These are phyloP conservation scores for Nomada goodeniana DNA, from an alignment of 2,888 invertebrate genomes.

Conservation along the genomic window DNA sequence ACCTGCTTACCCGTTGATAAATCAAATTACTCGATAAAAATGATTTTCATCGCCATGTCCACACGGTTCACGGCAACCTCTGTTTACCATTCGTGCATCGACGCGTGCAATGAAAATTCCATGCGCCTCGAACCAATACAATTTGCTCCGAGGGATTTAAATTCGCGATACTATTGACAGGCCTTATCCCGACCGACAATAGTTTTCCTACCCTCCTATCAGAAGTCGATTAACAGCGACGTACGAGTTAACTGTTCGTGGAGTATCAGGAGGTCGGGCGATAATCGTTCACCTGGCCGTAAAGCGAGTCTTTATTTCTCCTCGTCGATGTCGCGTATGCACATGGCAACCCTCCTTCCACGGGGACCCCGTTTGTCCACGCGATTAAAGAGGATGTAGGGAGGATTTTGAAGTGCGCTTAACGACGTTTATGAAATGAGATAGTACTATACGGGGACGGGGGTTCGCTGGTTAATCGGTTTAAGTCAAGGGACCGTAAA, in stretches of 20 bases:
- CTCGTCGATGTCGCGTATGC: not conserved
- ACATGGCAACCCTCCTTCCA: not conserved
- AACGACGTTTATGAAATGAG: slow-evolving; percentile 68
- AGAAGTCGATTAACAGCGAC: slow-evolving; percentile 53
- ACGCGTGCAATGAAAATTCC: no score
- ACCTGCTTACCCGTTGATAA: no score
- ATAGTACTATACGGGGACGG: slow-evolving; percentile 59
- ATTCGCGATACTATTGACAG: slow-evolving; percentile 9
- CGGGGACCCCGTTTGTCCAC: slow-evolving; percentile 3
- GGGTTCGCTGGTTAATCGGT: slow-evolving; percentile 67
- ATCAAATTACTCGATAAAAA: no score
- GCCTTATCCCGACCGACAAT: not conserved
- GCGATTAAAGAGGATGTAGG: not conserved
- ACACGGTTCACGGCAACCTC: no score
- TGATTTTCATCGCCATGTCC: no score
- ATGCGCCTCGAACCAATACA: no score
- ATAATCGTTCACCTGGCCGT: slow-evolving; percentile 55
- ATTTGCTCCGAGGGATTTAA: not conserved
- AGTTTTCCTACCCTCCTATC: slow-evolving; percentile 1
- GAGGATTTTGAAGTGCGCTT: slow-evolving; percentile 58
- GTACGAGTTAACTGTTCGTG: slow-evolving; percentile 34
- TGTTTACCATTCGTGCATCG: no score
- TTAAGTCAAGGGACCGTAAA: slow-evolving; percentile 65
- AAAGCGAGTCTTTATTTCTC: slow-evolving; percentile 47
- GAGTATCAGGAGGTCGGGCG: slow-evolving; percentile 25